A percentile compares a stretch with the other conserved stretches of the same genome.
phyloP scores from a whole-genome alignment of 2,888 invertebrate species.

The Pedicia rivosa region DNA sequence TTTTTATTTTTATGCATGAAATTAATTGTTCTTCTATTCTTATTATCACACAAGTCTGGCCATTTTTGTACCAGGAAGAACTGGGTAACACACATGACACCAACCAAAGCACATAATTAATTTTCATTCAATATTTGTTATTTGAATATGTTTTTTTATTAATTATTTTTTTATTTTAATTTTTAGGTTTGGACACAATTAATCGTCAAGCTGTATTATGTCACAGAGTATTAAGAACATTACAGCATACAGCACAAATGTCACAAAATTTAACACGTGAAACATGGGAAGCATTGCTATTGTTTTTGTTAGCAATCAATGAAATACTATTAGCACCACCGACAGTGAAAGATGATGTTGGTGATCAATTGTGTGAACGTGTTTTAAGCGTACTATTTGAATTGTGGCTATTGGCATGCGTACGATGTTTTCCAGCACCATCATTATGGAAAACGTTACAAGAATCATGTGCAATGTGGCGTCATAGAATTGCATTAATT shows the following conservation, averaged over 20 bases:
- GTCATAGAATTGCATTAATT: slow-evolving; percentile 82
- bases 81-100: slow-evolving; percentile 43
- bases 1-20: slow-evolving; percentile 6
- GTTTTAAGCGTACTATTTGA: slow-evolving; percentile 89
- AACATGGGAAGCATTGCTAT: slow-evolving; percentile 80
- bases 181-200: slow-evolving; percentile 68
- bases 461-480: slow-evolving; percentile 85
- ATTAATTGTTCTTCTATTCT: slow-evolving; percentile 8
- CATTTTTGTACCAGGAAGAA: slow-evolving; percentile 77
- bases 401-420: slow-evolving; percentile 46
- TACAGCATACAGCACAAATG: slow-evolving; percentile 65
- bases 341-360: slow-evolving; percentile 85
- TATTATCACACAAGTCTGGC: slow-evolving; percentile 51
- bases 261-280: slow-evolving; percentile 61
- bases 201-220: slow-evolving; percentile 88
- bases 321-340: slow-evolving; percentile 85
- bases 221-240: slow-evolving; percentile 72
- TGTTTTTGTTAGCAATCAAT: slow-evolving; percentile 80
- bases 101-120: background rate
- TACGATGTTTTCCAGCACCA: slow-evolving; percentile 80
- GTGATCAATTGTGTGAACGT: slow-evolving; percentile 85
- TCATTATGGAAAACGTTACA: slow-evolving; percentile 89
- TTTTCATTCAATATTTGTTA: background rate
- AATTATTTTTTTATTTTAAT: background rate
- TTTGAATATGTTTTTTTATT: slow-evolving; percentile 5